Evolutionary conservation across 2,113 vertebrate genomes (phyloP).

Genomic region (Lucifuga dentata): DNA sequence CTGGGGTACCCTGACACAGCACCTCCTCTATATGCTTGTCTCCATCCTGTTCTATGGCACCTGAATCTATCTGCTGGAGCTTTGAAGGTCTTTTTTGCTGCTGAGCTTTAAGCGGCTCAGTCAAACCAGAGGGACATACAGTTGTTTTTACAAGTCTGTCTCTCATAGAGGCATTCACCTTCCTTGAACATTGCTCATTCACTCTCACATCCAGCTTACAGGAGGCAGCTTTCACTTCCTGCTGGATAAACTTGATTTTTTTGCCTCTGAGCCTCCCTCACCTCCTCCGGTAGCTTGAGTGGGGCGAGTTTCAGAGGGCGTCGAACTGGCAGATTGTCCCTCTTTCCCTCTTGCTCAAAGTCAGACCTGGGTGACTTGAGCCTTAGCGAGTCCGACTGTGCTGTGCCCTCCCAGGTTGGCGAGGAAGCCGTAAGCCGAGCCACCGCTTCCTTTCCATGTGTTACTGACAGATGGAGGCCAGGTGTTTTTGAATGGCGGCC

Average conservation of each 20-base stretch:
- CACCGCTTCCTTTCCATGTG: conserved; percentile 41
- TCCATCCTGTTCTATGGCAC: conserved; percentile 24
- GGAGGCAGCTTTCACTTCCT: conserved; percentile 65
- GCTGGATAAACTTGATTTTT: conserved; percentile 78
- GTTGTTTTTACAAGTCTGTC: conserved; percentile 26
- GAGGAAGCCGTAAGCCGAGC: conserved; percentile 48
- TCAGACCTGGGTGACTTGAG: conserved; percentile 40
- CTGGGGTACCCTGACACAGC: conserved; percentile 38
- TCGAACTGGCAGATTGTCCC: conserved; percentile 62
- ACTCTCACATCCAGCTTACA: conserved; percentile 45
- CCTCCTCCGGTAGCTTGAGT: conserved; percentile 80
- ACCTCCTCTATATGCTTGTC: conserved; percentile 37
- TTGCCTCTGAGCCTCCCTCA: conserved; percentile 81
- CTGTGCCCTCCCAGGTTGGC: conserved; percentile 24
- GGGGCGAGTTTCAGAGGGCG: conserved; percentile 83
- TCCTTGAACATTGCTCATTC: conserved; percentile 57
- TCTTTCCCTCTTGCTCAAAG: conserved; percentile 53
- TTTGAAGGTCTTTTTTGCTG: conserved; percentile 29
- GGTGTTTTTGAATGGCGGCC: conserved; percentile 66
- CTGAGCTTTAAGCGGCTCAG: conserved; percentile 43
- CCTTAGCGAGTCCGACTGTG: conserved; percentile 45
- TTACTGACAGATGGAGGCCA: conserved; percentile 74
- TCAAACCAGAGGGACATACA: conserved; percentile 10
- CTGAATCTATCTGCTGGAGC: conserved; percentile 26
- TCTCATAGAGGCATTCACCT: conserved; percentile 45